Percentiles rank a stretch among this genome's conserved stretches.
These are phyloP conservation scores for Caenorhabditis remanei DNA, from an alignment of 1,140 invertebrate genomes.

Conservation along the genomic window DNA sequence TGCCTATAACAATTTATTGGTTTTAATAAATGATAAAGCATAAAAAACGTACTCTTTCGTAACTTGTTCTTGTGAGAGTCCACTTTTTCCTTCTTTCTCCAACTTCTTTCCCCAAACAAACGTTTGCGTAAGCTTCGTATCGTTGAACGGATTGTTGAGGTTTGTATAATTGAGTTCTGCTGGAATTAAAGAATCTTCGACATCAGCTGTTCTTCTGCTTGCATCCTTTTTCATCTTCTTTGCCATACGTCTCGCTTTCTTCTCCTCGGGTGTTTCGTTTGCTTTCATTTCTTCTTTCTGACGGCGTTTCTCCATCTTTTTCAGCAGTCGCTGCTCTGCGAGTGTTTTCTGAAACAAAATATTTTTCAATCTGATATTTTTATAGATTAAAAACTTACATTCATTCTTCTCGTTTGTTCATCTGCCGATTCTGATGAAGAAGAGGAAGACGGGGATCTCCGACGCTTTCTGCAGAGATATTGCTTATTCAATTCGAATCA, in stretches of 20 bases:
- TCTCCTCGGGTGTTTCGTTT: slow-evolving; percentile 94
- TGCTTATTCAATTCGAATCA: neutral
- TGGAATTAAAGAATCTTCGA: slow-evolving; percentile 62
- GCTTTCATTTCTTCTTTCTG: slow-evolving; percentile 86
- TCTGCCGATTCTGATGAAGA: slow-evolving; percentile 1
- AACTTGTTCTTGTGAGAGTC: slow-evolving; percentile 86
- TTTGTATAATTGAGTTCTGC: slow-evolving; percentile 86
- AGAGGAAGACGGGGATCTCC: neutral
- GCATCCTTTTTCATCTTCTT: slow-evolving; percentile 90
- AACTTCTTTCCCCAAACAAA: slow-evolving; percentile 98
- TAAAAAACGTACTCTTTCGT: slow-evolving; percentile 83
- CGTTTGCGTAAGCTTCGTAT: slow-evolving; percentile 90
- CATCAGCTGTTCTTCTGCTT: slow-evolving; percentile 65
- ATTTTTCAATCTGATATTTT: too few relatives aligned
- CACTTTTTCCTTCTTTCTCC: slow-evolving; percentile 90
- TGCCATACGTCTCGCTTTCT: slow-evolving; percentile 86
- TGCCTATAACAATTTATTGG: too few relatives aligned
- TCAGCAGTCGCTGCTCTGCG: slow-evolving; percentile 78
- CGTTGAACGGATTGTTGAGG: slow-evolving; percentile 97
- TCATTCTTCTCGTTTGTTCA: neutral
- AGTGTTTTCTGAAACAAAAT: neutral
- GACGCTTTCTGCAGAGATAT: neutral
- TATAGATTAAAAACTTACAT: slow-evolving; percentile 13
- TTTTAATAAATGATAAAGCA: too few relatives aligned
- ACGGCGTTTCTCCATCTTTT: slow-evolving; percentile 83